phyloP scores from a whole-genome alignment of 2,113 vertebrate genomes.

The Nycticorax nycticorax region DNA sequence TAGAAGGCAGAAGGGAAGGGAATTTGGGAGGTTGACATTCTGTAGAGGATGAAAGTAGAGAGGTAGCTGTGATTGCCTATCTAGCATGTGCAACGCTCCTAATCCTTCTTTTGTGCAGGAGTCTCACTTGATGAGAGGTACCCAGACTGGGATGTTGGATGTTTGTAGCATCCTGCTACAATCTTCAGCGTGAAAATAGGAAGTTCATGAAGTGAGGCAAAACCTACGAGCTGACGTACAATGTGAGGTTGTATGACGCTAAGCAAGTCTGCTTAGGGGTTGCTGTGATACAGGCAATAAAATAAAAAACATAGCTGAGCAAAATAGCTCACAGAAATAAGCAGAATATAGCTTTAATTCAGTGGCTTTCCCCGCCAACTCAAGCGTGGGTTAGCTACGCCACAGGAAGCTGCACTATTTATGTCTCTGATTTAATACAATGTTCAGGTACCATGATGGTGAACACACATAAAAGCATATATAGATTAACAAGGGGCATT shows the following conservation, averaged over 20 bases:
- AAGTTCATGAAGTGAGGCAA: not conserved
- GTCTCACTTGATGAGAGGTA: not conserved
- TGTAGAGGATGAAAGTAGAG: not conserved
- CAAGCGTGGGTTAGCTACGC: not conserved
- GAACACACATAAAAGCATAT: not conserved
- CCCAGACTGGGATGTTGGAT: not conserved
- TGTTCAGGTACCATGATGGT: not conserved
- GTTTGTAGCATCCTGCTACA: not conserved
- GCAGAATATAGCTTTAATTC: not conserved
- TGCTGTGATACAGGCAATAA: not conserved
- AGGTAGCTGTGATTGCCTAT: not conserved
- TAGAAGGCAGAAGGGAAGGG: not conserved
- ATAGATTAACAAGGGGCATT: not conserved
- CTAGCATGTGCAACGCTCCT: not conserved
- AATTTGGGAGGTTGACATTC: not conserved
- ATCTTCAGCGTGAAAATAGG: not conserved
- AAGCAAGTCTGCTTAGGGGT: not conserved
- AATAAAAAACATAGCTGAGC: not conserved
- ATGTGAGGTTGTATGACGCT: not conserved
- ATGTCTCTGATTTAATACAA: not conserved
- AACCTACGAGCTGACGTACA: not conserved
- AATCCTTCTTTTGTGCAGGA: not conserved
- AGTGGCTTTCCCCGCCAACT: not conserved
- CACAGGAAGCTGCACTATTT: not conserved
- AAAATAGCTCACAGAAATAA: not conserved